Evolutionary conservation across 2,888 invertebrate genomes (phyloP), one percentile per base, ranked within the genome.

Genomic region (Diarsia rubi): DNA sequence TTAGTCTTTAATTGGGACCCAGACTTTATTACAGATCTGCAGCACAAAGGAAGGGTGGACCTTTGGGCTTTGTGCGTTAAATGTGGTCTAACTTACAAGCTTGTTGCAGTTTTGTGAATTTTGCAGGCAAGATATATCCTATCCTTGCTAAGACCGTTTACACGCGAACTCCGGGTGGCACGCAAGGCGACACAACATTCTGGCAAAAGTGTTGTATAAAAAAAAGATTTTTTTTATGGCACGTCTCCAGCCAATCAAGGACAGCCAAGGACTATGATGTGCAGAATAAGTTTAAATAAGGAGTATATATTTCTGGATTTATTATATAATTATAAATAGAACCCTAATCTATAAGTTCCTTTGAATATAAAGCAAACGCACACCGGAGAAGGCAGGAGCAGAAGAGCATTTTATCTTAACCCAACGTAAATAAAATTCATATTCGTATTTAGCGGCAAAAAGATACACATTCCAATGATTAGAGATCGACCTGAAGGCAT

Each of bases 1-100:
- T 84, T 77, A 81, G 82, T 70, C 31, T 84, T 76, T 76, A 81
- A 82, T 81, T 84, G 66, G 72, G 31, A 64, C 64, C 68, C 85
- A 69, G 63, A 73, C 67, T 81, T 84, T 84, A 82, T 77, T 69
- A 70, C 82, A 57, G 72, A 77, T 73, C 82, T 77, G 67, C 77
- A 73, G 63, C 60, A 81, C 75, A 52, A 74, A 60, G 59, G 19
- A 45, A 42, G 45, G n/a, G 37, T 4, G 76, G 66, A 42, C 66
- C 45, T 57, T 47, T 75, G n/a, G 49, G 42, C 31, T 63, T 62
- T 79, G 47, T 54, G 16, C 42, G 11, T 47, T 21, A 47, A 54
- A 24, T 21, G 45, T 62, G 62, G 47, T 79, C 47, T 63, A 79
- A 73, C 42, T 73, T 62, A 73, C 9, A 62, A 79, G 47, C 73